A percentile compares a stretch with the other conserved stretches of the same genome.
These are phyloP conservation scores for Paracyprichromis sp. DNA, from an alignment of 2,113 vertebrate species.

Conservation along the genomic window DNA sequence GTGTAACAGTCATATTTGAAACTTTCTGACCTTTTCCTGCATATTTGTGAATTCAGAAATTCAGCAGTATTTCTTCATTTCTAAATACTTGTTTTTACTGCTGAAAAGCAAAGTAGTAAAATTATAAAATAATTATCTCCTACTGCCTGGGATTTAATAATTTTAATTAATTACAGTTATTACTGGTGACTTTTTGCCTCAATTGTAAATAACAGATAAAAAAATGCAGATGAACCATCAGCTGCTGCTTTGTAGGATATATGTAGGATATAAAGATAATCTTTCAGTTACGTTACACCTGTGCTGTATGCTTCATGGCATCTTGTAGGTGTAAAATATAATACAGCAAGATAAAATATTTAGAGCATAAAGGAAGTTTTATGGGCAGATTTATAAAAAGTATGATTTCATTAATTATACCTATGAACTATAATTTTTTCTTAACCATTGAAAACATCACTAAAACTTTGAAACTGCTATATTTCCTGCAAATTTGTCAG, in stretches of 20 bases:
- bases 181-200: not conserved
- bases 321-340: not conserved
- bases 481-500: not conserved
- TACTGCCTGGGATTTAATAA: not conserved
- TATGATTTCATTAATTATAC: conserved; percentile 19
- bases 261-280: not conserved
- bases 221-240: not conserved
- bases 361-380: not conserved
- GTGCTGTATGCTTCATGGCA: not conserved
- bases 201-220: not conserved
- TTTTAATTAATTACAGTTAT: not conserved
- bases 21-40: not conserved
- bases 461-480: not conserved
- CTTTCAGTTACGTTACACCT: not conserved
- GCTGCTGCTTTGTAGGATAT: not conserved
- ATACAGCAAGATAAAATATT: not conserved
- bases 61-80: not conserved
- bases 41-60: not conserved
- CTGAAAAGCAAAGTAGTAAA: not conserved
- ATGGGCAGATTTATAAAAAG: not conserved
- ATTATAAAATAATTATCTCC: not conserved
- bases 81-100: not conserved
- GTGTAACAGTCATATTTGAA: not conserved
- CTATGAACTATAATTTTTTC: not conserved
- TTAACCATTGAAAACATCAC: not conserved